Base-by-base conservation (phyloP, 1,140 invertebrate genomes). In the Berghia stephanieae region DNA sequence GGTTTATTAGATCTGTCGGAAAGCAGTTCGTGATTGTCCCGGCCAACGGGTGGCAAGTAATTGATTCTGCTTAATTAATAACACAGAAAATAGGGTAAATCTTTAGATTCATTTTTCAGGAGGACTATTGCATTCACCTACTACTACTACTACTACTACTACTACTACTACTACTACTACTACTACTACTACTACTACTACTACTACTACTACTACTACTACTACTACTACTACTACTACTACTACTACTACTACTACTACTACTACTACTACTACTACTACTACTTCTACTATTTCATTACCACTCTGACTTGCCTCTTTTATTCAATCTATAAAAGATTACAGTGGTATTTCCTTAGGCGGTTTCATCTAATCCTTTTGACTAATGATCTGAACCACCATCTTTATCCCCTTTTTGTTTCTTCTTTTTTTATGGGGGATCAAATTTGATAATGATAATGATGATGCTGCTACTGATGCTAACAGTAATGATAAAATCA, bases 211-310 rank as follows among this genome's bases (percentile, higher is more conserved):
- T 52, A 52, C 46, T 52, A 52, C 46, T 52, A 52, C 46, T 52
- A 52, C 46, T 52, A 52, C 46, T 52, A 52, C 46, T 52, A 52
- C 46, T 52, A 52, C 46, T 52, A 52, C 46, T 52, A 52, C 46
- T 52, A 52, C 46, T 52, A 52, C 46, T 52, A 52, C 46, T 52
- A 52, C 46, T 52, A 52, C 46, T 52, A 52, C 46, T 60, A 60
- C 24, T 2, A 60, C 24, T 2, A 60, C 24, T 60, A 60, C 24
- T 60, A 60, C 24, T 60, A 60, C 24, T 60, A 60, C 24, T 21
- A 60, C n/a, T 21, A 60, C 24, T 34, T 27, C 24, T 34, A 60
- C 24, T 60, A 34, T 60, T 24, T 16, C 46, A 52, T 13, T 13
- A 52, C 13, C 46, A 52, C 46, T 16, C 46, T 13, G n/a, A 52